These are phyloP conservation scores for Fregata magnificens DNA, from an alignment of 2,113 vertebrate species.

Conservation along the genomic window DNA sequence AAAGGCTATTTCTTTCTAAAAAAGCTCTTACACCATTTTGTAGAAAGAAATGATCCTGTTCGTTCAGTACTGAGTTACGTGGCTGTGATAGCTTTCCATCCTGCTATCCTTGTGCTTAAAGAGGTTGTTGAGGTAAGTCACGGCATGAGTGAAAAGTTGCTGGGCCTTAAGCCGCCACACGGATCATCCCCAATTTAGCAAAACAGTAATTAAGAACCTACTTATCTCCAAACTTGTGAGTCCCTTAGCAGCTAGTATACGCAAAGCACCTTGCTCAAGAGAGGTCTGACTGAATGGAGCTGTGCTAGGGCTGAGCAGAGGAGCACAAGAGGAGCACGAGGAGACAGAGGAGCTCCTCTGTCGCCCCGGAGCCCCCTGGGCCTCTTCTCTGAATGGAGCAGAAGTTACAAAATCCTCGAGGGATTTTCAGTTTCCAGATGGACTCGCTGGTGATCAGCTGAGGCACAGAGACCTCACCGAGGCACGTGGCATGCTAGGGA, in stretches of 20 bases:
- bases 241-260: background rate
- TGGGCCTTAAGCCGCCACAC: background rate
- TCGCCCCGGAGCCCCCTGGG: background rate
- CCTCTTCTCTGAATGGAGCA: background rate
- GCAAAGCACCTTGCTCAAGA: background rate
- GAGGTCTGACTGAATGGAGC: background rate
- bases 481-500: fast-evolving
- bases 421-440: background rate
- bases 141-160: background rate
- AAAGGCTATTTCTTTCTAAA: background rate
- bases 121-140: background rate
- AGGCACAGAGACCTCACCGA: background rate
- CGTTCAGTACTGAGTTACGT: background rate
- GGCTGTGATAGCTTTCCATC: background rate
- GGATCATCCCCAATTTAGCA: background rate
- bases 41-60: background rate
- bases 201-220: background rate
- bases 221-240: background rate
- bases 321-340: background rate
- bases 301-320: background rate
- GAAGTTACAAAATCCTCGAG: background rate
- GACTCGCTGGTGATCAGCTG: background rate
- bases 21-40: background rate
- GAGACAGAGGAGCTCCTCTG: background rate
- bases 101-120: background rate